These are phyloP conservation scores for Terebella lapidaria DNA, from an alignment of 2,888 invertebrate genomes.

Conservation along the genomic window DNA sequence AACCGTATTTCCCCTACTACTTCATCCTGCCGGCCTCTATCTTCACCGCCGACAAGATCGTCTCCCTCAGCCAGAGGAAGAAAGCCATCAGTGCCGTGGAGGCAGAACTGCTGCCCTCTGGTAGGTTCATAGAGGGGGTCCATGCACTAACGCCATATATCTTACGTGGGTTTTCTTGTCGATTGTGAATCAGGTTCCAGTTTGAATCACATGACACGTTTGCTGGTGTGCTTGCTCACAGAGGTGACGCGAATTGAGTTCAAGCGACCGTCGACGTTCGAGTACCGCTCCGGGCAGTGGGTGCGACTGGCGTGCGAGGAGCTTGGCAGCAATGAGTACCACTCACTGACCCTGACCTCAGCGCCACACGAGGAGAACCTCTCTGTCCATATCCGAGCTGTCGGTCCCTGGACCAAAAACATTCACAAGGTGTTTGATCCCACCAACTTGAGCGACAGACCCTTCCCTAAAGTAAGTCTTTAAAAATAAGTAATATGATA, in stretches of 20 bases:
- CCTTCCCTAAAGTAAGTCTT: conserved; percentile 45
- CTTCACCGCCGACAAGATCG: conserved; percentile 59
- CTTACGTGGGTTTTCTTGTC: not conserved
- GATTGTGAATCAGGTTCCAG: not conserved
- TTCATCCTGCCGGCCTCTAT: conserved; percentile 60
- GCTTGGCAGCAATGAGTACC: conserved; percentile 56
- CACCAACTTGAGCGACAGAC: conserved; percentile 33
- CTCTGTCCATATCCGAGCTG: conserved; percentile 45
- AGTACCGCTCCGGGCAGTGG: conserved; percentile 65
- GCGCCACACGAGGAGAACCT: conserved; percentile 54
- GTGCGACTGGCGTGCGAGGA: conserved; percentile 60
- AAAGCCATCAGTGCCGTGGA: conserved; percentile 59
- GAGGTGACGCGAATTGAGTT: conserved; percentile 62
- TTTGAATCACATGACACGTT: not conserved
- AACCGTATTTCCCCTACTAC: conserved; percentile 60
- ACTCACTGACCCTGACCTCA: conserved; percentile 50
- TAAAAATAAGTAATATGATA: no score
- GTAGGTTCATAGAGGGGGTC: conserved; percentile 50
- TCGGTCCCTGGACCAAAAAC: conserved; percentile 51
- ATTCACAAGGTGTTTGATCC: conserved; percentile 44
- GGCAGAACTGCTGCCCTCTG: conserved; percentile 61
- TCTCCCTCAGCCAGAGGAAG: conserved; percentile 60
- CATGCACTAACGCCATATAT: no score
- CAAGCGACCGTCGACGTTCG: conserved; percentile 60
- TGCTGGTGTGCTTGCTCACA: conserved; percentile 31